Evolutionary conservation across 2,888 invertebrate species (phyloP).

Genomic region (Pycnomerus fuliginosus): DNA sequence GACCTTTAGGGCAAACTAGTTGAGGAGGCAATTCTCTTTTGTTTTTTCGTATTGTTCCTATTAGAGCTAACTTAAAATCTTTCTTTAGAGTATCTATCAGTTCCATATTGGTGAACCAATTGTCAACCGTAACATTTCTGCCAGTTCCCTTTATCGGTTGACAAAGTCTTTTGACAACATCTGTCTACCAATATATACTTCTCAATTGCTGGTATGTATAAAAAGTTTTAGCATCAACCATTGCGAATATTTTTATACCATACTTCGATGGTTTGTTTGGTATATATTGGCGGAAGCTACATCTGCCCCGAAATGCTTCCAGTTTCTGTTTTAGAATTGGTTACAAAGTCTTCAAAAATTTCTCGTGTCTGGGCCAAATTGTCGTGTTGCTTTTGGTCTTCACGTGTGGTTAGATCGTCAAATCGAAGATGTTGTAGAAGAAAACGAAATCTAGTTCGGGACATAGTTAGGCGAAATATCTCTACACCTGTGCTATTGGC

Average conservation of each 20-base stretch:
- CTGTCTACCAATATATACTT: too few species aligned
- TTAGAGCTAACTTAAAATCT: constrained; percentile 20
- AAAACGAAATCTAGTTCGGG: constrained; percentile 13
- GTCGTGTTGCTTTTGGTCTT: constrained; percentile 16
- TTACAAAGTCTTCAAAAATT: constrained; percentile 29
- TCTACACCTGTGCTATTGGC: constrained; percentile 16
- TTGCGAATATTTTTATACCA: constrained; percentile 33
- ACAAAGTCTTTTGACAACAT: constrained; percentile 20
- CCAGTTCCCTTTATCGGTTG: constrained; percentile 22
- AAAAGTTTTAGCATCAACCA: constrained; percentile 32
- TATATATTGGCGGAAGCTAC: constrained; percentile 27
- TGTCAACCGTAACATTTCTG: constrained; percentile 21
- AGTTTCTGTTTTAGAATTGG: constrained; percentile 27
- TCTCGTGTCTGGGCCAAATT: constrained; percentile 26
- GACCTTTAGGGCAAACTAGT: constrained; percentile 15
- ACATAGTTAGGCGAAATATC: constrained; percentile 21
- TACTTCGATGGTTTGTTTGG: constrained; percentile 23
- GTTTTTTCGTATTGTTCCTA: constrained; percentile 29
- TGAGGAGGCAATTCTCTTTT: constrained; percentile 25
- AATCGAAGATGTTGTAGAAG: constrained; percentile 17
- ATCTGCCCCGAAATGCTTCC: constrained; percentile 23
- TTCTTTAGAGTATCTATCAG: constrained; percentile 16
- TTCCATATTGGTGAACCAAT: constrained; percentile 19
- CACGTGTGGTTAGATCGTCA: constrained; percentile 20
- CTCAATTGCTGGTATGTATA: too few species aligned